Evolutionary conservation across 2,113 vertebrate species (phyloP).

Genomic region (Syngnathoides biaculeatus): DNA sequence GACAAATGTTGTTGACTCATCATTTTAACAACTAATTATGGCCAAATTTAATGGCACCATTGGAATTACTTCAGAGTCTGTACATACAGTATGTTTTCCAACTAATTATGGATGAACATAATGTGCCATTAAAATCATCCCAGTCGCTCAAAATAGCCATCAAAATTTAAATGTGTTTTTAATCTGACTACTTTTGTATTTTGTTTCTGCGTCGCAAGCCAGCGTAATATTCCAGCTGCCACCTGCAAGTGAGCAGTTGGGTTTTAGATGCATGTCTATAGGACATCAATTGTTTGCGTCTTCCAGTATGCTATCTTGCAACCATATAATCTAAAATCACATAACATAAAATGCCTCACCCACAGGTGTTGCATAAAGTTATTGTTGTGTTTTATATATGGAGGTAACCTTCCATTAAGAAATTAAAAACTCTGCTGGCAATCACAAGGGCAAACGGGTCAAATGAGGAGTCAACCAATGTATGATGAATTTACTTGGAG

Average conservation of each 20-base stretch:
- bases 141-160: conserved; percentile 3
- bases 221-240: conserved; percentile 7
- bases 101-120: conserved; percentile 10
- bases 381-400: conserved; percentile 62
- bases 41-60: conserved; percentile 23
- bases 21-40: conserved; percentile 34
- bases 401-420: conserved; percentile 61
- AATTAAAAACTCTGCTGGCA: conserved; percentile 42
- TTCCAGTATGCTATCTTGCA: conserved; percentile 65
- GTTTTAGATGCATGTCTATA: conserved; percentile 9
- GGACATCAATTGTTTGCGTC: conserved; percentile 52
- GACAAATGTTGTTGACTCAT: conserved; percentile 49
- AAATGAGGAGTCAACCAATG: conserved; percentile 45
- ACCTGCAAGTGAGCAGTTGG: conserved; percentile 28
- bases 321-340: conserved; percentile 66
- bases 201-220: not conserved
- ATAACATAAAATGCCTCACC: conserved; percentile 52
- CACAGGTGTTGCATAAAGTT: conserved; percentile 67
- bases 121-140: conserved; percentile 9
- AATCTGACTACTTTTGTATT: not conserved
- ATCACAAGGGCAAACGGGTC: conserved; percentile 62
- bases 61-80: conserved; percentile 23
- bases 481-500: conserved; percentile 30
- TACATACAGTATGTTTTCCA: conserved; percentile 5
- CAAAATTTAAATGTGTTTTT: not conserved